phyloP scores from a whole-genome alignment of 2,888 invertebrate genomes.

The Cerceris ruficornis region DNA sequence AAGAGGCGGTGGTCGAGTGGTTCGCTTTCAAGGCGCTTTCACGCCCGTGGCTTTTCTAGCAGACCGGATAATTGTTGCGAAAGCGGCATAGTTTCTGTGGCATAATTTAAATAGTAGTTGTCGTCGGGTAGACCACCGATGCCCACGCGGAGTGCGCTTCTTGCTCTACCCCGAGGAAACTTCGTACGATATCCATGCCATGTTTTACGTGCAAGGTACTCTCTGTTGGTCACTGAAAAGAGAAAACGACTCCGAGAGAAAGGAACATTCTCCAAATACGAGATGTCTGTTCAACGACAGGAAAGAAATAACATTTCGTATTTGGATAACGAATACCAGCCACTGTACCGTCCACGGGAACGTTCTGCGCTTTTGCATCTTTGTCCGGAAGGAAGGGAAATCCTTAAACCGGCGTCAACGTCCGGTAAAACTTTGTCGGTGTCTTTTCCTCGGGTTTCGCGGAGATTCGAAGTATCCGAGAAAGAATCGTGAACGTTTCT shows the following conservation, averaged over 20 bases:
- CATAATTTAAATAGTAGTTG: conserved; percentile 63
- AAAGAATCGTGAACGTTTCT: not conserved
- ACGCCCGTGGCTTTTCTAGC: conserved; percentile 52
- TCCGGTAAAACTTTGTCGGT: not conserved
- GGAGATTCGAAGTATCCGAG: not conserved
- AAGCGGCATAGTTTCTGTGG: conserved; percentile 66
- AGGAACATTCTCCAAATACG: conserved; percentile 53
- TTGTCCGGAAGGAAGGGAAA: conserved; percentile 25
- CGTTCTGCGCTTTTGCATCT: conserved; percentile 6
- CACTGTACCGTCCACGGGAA: not conserved
- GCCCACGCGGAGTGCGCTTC: conserved; percentile 31
- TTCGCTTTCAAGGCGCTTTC: conserved; percentile 59
- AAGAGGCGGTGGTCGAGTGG: not conserved
- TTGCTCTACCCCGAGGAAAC: conserved; percentile 7
- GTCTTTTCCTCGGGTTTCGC: no score
- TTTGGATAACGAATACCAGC: conserved; percentile 20
- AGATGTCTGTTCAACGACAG: conserved; percentile 22
- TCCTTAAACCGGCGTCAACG: conserved; percentile 1
- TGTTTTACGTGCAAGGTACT: conserved; percentile 5
- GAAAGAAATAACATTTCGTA: conserved; percentile 19
- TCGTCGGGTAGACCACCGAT: conserved; percentile 58
- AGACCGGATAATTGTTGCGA: conserved; percentile 66
- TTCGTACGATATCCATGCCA: conserved; percentile 1
- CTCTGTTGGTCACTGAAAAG: conserved; percentile 40
- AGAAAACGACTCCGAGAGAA: conserved; percentile 55